Conservation (phyloP, 1,140 invertebrate genomes). For the Kradibia gibbosae region DNA sequence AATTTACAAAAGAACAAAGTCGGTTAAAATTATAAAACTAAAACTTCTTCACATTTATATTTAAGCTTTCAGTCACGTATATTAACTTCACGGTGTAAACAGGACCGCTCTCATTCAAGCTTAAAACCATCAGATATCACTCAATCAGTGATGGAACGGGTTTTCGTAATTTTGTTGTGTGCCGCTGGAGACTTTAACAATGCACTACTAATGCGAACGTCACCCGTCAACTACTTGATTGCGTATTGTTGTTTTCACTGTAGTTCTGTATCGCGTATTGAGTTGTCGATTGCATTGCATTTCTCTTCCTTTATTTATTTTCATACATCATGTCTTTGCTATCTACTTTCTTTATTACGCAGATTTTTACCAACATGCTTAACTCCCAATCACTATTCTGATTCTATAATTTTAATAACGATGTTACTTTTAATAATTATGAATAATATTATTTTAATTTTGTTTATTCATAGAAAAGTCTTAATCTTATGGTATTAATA, state of each 20-base stretch:
- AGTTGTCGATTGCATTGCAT: background rate
- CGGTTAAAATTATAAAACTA: too few relatives aligned
- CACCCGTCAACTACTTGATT: constrained; percentile 66
- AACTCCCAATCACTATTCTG: background rate
- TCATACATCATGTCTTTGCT: background rate
- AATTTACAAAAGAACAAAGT: too few relatives aligned
- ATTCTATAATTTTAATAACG: too few relatives aligned
- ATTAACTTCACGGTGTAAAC: background rate
- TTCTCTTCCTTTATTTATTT: background rate
- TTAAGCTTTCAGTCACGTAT: background rate
- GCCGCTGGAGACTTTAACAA: constrained; percentile 59
- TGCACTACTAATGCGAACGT: constrained; percentile 61
- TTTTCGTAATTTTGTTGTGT: constrained; percentile 58
- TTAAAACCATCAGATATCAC: constrained; percentile 19
- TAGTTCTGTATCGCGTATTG: background rate
- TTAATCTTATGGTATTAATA: too few relatives aligned
- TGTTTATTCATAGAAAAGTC: too few relatives aligned
- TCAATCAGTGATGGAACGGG: constrained; percentile 14
- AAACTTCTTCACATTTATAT: background rate
- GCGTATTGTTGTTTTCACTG: constrained; percentile 60
- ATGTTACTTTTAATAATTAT: too few relatives aligned
- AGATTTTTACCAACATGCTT: background rate
- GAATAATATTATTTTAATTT: too few relatives aligned
- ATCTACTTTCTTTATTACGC: background rate
- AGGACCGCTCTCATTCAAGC: background rate